Base-by-base conservation (phyloP, 2,113 vertebrate genomes). In the Ammodytes marinus region DNA sequence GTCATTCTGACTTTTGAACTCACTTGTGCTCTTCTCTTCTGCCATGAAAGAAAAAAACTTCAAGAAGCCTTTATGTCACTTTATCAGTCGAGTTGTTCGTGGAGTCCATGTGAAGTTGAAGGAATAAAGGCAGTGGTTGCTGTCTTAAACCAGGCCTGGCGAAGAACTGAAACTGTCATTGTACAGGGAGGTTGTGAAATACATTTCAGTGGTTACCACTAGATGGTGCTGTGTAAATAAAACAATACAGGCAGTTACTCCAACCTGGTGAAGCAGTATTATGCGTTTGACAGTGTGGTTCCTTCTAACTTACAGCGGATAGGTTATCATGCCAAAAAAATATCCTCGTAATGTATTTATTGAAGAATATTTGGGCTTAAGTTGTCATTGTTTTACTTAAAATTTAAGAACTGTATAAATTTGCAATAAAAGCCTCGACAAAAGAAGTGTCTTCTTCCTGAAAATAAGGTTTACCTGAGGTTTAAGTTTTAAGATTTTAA, bases 171-270 rank as follows among this genome's bases (percentile, higher is more conserved):
- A 73, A 61, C 67, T 69, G 80, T 75, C 50, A 0, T 27, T 69
- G 53, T 63, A 47, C 45, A 55, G 75, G 63, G 40, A 82, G 63
- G 66, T 45, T 66, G 52, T 49, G 40, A 54, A 82, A 59, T 13
- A 19, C 77, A 88, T 92, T 90, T 88, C 78, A 88, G 40, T 76
- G 78, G 77, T 78, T 57, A 74, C 92, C 94, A 93, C 86, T 92
- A 93, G 92, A 88, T 90, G 93, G 93, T 83, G 91, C 92, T 91
- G 89, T 92, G 83, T 85, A 87, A 88, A 87, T 83, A 77, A 84
- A 85, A 27, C 27, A 27, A 79, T 69, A 79, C 72, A 63, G 75
- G 79, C 84, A 87, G 72, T 87, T 68, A 79, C 47, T 88, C 74
- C 79, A 78, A 60, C 67, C 61, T 55, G 69, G 74, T 82, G 63